These are phyloP conservation scores for Corapipo altera DNA, from an alignment of 2,113 vertebrate species.

Conservation along the genomic window DNA sequence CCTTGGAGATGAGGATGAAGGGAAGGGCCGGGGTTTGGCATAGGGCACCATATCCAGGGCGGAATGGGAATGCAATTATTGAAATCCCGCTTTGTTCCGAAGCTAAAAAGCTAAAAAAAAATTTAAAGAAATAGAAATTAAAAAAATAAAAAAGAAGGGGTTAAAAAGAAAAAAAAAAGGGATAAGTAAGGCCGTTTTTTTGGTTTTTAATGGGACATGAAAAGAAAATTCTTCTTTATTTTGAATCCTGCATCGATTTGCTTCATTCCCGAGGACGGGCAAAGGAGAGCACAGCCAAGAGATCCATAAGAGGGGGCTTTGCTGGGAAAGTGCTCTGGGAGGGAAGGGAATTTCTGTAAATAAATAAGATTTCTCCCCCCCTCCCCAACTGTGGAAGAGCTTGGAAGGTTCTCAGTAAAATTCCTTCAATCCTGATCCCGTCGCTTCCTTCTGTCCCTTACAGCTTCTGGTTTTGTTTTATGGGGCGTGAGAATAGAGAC, in stretches of 20 bases:
- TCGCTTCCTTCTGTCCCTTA: background rate
- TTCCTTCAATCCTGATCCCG: fast-evolving
- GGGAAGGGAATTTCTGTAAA: background rate
- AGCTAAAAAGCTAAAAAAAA: background rate
- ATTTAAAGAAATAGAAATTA: too few relatives aligned
- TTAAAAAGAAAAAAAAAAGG: too few relatives aligned
- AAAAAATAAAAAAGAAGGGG: too few relatives aligned
- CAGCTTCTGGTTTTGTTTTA: background rate
- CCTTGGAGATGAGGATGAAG: slow-evolving; percentile 67
- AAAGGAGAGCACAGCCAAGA: background rate
- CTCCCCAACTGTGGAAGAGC: background rate
- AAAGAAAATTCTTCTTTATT: background rate
- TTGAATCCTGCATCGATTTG: background rate
- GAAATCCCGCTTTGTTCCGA: background rate
- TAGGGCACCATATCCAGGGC: background rate
- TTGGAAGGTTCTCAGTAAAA: background rate
- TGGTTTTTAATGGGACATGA: background rate
- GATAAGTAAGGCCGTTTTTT: background rate
- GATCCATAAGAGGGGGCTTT: background rate
- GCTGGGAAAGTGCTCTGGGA: background rate
- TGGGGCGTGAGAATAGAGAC: background rate
- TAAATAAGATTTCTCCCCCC: background rate
- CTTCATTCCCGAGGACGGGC: background rate
- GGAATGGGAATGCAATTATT: slow-evolving; percentile 23
- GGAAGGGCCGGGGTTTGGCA: slow-evolving; percentile 21